Conservation (phyloP, 1,140 invertebrate species). For the Cydia amplana region DNA sequence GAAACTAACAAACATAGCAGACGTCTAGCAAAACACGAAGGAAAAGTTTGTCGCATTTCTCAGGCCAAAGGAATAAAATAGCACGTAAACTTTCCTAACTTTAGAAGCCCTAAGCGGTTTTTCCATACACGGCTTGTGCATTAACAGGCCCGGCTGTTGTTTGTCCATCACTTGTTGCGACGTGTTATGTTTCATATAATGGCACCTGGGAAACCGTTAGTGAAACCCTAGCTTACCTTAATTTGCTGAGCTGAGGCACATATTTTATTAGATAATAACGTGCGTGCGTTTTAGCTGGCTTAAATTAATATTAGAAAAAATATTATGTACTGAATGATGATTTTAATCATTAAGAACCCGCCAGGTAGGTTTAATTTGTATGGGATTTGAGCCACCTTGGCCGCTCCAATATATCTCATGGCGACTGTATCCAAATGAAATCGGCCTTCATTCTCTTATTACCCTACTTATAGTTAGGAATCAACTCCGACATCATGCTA, state of each 20-base stretch:
- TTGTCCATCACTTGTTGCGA: slow-evolving; percentile 6
- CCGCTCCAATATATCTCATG: too few relatives aligned
- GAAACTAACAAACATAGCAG: slow-evolving; percentile 14
- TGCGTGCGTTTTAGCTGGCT: background rate
- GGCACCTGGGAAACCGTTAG: slow-evolving; percentile 11
- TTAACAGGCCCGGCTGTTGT: background rate
- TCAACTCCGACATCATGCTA: background rate
- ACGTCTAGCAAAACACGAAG: slow-evolving; percentile 10
- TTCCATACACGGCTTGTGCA: slow-evolving; percentile 29
- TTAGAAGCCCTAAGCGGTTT: slow-evolving; percentile 31
- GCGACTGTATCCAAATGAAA: too few relatives aligned
- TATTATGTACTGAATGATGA: too few relatives aligned
- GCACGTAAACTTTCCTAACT: slow-evolving; percentile 21
- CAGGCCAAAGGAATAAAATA: slow-evolving; percentile 19
- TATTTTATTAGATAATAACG: background rate
- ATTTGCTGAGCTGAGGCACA: background rate
- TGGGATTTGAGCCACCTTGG: too few relatives aligned
- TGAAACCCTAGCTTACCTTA: background rate
- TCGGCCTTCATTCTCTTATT: too few relatives aligned
- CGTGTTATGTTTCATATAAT: slow-evolving; percentile 11
- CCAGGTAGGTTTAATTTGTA: too few relatives aligned
- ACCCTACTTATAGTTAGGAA: background rate
- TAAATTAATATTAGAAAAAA: background rate
- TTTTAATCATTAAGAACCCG: too few relatives aligned
- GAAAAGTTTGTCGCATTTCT: slow-evolving; percentile 20